phyloP scores from a whole-genome alignment of 2,797 vertebrate genomes.

The Urocyon cinereoargenteus region DNA sequence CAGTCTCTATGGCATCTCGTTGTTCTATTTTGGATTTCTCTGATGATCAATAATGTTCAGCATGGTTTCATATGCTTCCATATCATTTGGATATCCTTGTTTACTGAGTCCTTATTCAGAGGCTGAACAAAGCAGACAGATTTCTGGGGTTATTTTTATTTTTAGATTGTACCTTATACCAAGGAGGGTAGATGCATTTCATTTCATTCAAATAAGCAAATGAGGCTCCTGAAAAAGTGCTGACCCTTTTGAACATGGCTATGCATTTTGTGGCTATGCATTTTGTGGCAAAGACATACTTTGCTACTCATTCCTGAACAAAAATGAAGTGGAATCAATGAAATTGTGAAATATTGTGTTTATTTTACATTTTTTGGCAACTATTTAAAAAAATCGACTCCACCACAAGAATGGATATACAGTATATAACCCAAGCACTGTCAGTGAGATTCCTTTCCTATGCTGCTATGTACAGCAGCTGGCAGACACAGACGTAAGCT shows the following conservation, averaged over 20 bases:
- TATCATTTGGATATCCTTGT: neutral
- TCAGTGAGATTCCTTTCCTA: neutral
- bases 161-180: neutral
- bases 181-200: neutral
- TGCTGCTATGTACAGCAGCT: neutral
- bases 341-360: neutral
- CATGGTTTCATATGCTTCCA: neutral
- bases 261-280: neutral
- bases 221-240: neutral
- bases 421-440: neutral
- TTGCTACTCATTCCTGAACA: conserved; percentile 37
- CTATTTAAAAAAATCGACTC: neutral
- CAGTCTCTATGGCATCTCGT: neutral
- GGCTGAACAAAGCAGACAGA: neutral
- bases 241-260: neutral
- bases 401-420: neutral
- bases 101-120: neutral
- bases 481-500: neutral
- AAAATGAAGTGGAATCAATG: neutral
- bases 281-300: conserved; percentile 1
- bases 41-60: neutral
- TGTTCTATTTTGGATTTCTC: neutral
- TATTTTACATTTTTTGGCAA: neutral
- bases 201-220: conserved; percentile 33
- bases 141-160: neutral